These are phyloP conservation scores for Sandelia bainsii DNA, from an alignment of 2,797 vertebrate species.

Conservation along the genomic window DNA sequence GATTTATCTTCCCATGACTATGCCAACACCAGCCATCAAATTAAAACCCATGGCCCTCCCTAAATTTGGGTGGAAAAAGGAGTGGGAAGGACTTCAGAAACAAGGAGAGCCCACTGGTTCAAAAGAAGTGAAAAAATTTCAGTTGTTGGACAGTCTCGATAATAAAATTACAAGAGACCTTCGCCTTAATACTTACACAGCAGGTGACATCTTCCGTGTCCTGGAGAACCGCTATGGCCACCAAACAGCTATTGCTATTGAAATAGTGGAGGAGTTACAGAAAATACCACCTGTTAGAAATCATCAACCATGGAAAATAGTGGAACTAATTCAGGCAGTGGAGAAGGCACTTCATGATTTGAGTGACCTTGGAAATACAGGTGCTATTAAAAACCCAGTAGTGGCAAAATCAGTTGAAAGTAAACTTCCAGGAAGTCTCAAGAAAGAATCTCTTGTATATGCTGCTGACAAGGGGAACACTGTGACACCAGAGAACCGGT, in stretches of 20 bases:
- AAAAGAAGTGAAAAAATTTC: conserved; percentile 43
- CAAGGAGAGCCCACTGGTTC: not conserved
- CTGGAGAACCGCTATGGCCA: conserved; percentile 39
- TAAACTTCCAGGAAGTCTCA: conserved; percentile 26
- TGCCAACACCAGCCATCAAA: too few relatives aligned
- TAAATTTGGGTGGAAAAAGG: not conserved
- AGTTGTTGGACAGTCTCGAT: conserved; percentile 41
- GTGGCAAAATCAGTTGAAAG: conserved; percentile 50
- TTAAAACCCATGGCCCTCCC: not conserved
- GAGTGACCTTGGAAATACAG: conserved; percentile 35
- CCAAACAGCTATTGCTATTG: not conserved
- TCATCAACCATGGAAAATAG: conserved; percentile 7
- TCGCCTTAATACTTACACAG: conserved; percentile 3
- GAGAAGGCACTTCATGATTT: conserved; percentile 40
- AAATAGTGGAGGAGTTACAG: conserved; percentile 43
- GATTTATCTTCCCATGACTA: too few relatives aligned
- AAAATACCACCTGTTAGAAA: conserved; percentile 8
- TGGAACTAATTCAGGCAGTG: conserved; percentile 37
- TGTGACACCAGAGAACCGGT: not conserved
- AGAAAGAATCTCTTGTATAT: too few relatives aligned
- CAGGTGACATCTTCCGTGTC: conserved; percentile 46
- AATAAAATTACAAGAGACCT: conserved; percentile 21
- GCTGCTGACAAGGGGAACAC: conserved; percentile 33
- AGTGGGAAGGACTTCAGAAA: not conserved
- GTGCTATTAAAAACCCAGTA: conserved; percentile 38